These are phyloP conservation scores for Manis crassicaudata DNA, from an alignment of 2,797 vertebrate genomes.

Conservation along the genomic window DNA sequence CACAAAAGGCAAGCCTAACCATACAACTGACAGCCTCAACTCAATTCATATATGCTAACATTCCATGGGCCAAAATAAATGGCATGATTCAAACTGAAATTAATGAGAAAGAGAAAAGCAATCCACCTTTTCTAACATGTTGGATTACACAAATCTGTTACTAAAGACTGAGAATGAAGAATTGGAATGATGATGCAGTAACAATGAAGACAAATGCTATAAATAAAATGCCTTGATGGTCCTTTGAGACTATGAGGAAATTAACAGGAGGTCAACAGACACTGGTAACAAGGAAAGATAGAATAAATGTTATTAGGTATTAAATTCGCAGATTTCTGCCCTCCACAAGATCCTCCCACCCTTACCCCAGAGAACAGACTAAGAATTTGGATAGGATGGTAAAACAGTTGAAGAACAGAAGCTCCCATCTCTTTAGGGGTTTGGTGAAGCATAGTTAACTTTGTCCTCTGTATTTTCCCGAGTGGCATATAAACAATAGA, in stretches of 20 bases:
- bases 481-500: neutral
- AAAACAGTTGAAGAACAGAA: neutral
- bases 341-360: fast-evolving
- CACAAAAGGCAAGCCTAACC: neutral
- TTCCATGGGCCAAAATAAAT: neutral
- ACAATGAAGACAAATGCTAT: neutral
- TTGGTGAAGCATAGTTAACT: neutral
- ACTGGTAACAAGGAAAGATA: neutral
- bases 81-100: neutral
- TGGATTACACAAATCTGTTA: neutral
- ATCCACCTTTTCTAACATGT: neutral
- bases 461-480: neutral
- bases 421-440: neutral
- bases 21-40: neutral
- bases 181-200: neutral
- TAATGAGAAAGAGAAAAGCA: neutral
- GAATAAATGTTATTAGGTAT: neutral
- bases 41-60: neutral
- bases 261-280: neutral
- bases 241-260: neutral
- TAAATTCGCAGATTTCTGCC: neutral
- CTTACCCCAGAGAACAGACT: neutral
- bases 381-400: neutral
- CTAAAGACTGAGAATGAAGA: neutral
- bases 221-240: neutral